Conservation (phyloP, 2,113 vertebrate species). For the Furnarius figulus region DNA sequence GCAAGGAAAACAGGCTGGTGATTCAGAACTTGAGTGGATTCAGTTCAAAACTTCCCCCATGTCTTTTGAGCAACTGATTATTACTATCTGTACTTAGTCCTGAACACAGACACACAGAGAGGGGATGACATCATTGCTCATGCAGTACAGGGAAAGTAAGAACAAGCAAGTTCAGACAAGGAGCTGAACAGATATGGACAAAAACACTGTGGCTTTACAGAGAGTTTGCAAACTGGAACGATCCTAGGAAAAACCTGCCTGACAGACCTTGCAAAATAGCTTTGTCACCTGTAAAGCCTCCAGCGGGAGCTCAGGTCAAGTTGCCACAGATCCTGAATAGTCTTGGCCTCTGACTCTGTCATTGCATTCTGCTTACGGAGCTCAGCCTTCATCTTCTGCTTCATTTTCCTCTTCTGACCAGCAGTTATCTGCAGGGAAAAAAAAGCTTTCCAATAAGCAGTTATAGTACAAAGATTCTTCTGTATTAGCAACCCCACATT, state of each 20-base stretch:
- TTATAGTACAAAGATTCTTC: neutral
- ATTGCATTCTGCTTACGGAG: slow-evolving; percentile 78
- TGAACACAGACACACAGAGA: neutral
- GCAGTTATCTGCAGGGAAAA: slow-evolving; percentile 70
- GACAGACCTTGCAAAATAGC: neutral
- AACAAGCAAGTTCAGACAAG: neutral
- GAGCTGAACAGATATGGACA: neutral
- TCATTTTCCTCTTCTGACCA: slow-evolving; percentile 82
- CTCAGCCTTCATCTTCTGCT: slow-evolving; percentile 75
- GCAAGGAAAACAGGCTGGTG: neutral
- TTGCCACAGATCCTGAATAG: slow-evolving; percentile 80
- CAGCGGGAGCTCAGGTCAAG: slow-evolving; percentile 82
- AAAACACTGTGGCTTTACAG: neutral
- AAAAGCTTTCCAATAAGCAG: neutral
- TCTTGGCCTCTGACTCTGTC: slow-evolving; percentile 76
- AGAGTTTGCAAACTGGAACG: neutral
- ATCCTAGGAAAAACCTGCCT: neutral
- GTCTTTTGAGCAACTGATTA: neutral
- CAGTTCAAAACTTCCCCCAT: neutral
- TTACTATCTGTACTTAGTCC: neutral
- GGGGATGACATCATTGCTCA: neutral
- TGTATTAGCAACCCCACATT: neutral
- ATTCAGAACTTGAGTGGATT: neutral
- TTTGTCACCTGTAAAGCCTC: slow-evolving; percentile 89
- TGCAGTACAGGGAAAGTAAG: neutral